Evolutionary conservation across 2,797 vertebrate species (phyloP).

Genomic region (Cygnus olor): DNA sequence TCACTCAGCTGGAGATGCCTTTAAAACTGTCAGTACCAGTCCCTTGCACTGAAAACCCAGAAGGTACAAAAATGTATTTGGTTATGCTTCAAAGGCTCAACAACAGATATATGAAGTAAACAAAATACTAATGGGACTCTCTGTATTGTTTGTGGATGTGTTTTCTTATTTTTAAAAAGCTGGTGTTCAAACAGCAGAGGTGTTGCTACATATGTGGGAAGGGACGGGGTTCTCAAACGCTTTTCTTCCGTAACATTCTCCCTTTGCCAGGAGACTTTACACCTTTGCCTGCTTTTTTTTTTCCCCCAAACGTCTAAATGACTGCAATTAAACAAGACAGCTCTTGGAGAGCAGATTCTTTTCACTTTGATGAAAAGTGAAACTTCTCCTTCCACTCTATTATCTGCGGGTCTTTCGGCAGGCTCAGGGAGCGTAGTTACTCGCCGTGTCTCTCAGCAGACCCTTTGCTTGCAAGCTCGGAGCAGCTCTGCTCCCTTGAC

Average conservation of each 20-base stretch:
- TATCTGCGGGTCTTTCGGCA: not conserved
- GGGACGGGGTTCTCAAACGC: not conserved
- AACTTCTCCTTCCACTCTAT: not conserved
- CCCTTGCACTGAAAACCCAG: not conserved
- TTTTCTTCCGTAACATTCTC: not conserved
- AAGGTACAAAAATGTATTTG: not conserved
- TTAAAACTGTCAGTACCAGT: not conserved
- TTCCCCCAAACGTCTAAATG: not conserved
- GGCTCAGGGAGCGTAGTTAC: not conserved
- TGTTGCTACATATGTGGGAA: fast-evolving
- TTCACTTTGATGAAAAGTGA: not conserved
- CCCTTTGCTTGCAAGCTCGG: not conserved
- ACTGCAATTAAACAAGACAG: not conserved
- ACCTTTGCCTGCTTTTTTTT: not conserved
- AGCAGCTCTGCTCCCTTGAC: not conserved
- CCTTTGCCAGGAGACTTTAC: not conserved
- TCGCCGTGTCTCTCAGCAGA: not conserved
- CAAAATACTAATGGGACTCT: not conserved
- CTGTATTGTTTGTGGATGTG: not conserved
- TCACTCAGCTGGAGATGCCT: not conserved
- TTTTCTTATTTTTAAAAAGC: not conserved
- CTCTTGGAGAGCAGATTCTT: not conserved
- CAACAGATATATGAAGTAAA: fast-evolving
- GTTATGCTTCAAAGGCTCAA: not conserved
- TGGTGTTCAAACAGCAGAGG: not conserved